A percentile compares a stretch with the other conserved stretches of the same genome.
These are phyloP conservation scores for Myiopsitta monachus DNA, from an alignment of 2,113 vertebrate species.

Conservation along the genomic window DNA sequence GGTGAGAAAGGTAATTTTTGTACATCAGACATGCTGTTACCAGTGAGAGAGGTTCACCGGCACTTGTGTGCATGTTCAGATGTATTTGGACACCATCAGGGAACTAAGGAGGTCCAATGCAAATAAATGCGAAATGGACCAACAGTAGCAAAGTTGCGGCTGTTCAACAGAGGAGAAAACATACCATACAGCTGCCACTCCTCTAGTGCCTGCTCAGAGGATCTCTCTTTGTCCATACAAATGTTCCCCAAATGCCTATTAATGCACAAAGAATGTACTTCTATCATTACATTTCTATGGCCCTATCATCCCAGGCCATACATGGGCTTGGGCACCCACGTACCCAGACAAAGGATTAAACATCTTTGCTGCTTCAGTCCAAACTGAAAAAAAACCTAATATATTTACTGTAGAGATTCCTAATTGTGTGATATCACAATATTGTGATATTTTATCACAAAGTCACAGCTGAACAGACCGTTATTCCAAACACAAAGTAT, in stretches of 20 bases:
- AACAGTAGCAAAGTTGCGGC: neutral
- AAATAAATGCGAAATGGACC: neutral
- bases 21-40: neutral
- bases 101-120: neutral
- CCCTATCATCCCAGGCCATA: neutral
- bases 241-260: neutral
- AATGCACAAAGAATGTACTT: neutral
- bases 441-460: neutral
- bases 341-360: neutral
- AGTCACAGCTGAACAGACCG: neutral
- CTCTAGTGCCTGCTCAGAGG: neutral
- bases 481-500: neutral
- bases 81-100: neutral
- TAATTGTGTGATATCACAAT: neutral
- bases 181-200: neutral
- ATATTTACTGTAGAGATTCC: neutral
- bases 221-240: neutral
- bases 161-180: neutral
- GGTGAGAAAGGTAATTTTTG: neutral
- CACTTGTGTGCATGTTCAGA: neutral
- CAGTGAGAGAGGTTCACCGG: neutral
- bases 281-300: neutral
- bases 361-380: neutral
- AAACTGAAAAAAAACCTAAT: neutral
- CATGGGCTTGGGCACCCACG: rapidly evolving